These are phyloP conservation scores for Zosterops hypoxanthus DNA, from an alignment of 2,113 vertebrate species.

Conservation along the genomic window DNA sequence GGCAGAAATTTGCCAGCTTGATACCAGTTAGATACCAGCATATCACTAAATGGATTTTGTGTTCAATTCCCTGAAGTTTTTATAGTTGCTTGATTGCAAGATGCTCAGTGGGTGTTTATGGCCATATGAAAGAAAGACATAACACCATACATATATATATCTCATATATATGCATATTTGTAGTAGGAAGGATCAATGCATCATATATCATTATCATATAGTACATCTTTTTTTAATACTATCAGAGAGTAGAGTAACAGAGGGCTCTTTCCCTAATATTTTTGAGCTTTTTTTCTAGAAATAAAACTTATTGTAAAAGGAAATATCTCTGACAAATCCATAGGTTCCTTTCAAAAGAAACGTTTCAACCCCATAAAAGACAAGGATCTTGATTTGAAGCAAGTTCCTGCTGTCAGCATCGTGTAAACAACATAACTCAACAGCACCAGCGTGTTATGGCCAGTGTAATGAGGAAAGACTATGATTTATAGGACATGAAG, in stretches of 20 bases:
- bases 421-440: slow-evolving; percentile 19
- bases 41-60: not conserved
- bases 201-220: not conserved
- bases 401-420: not conserved
- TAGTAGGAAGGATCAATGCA: not conserved
- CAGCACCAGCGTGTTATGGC: not conserved
- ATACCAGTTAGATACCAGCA: not conserved
- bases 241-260: not conserved
- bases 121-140: not conserved
- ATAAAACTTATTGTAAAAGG: not conserved
- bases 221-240: rapidly evolving
- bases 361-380: not conserved
- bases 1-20: not conserved
- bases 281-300: not conserved
- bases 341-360: not conserved
- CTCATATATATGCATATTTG: not conserved
- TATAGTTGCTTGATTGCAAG: not conserved
- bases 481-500: not conserved
- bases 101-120: not conserved
- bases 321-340: not conserved
- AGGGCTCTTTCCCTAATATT: not conserved
- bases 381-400: not conserved
- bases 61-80: not conserved
- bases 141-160: not conserved
- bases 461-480: not conserved